Conservation (phyloP, 2,888 invertebrate genomes). For the Eledona agricola region DNA sequence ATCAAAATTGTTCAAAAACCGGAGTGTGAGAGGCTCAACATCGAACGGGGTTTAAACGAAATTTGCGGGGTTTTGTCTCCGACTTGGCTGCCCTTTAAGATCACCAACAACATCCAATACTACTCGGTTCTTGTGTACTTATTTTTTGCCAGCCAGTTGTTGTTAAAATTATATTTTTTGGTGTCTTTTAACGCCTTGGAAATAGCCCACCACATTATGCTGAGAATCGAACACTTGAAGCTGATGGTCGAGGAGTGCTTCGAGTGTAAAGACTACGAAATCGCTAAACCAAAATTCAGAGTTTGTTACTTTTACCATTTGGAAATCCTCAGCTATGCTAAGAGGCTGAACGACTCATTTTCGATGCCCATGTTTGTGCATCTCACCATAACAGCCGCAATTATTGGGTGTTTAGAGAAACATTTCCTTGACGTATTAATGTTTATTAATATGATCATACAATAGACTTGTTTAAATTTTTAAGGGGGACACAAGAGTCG, state of each 20-base stretch:
- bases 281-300: not conserved
- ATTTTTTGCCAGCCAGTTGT: conserved; percentile 2
- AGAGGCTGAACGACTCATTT: conserved; percentile 8
- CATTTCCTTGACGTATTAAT: conserved; percentile 8
- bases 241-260: not conserved
- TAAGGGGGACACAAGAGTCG: not conserved
- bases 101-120: too few relatives aligned
- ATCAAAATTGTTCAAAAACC: conserved; percentile 8
- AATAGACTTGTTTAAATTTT: too few relatives aligned
- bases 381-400: conserved; percentile 1
- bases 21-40: conserved; percentile 6
- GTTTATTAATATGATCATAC: too few relatives aligned
- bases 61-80: conserved; percentile 13
- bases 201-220: conserved; percentile 4
- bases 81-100: conserved; percentile 9
- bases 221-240: conserved; percentile 1
- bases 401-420: conserved; percentile 7
- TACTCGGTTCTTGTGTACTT: conserved; percentile 8
- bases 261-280: too few relatives aligned
- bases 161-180: conserved; percentile 12
- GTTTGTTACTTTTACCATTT: conserved; percentile 1
- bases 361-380: conserved; percentile 11
- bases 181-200: conserved; percentile 11
- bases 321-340: conserved; percentile 2
- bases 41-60: conserved; percentile 6